Base-by-base conservation (phyloP, 2,888 invertebrate species). In the Pyrrhia umbra region DNA sequence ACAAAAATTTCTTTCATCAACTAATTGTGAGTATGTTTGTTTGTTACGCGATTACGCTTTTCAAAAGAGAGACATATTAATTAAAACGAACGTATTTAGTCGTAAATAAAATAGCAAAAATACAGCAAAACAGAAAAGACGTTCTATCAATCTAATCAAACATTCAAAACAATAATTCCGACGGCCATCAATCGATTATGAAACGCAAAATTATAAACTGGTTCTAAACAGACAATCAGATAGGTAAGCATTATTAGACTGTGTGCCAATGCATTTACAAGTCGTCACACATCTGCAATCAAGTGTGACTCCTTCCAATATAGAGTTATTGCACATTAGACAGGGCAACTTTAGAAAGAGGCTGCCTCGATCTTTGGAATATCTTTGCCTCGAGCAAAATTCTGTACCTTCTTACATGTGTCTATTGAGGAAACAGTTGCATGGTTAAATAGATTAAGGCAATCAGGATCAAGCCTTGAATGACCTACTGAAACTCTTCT, bases 281-380 rank as follows among this genome's bases (percentile, higher is more conserved):
- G 80, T 71, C 82, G 88, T 87, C 87, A 88, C 81, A 87, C 54
- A 83, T 87, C 82, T 82, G 79, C 87, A 84, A 66, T 80, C 79
- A 71, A 50, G 86, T 87, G 87, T 84, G 78, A 84, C 88, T 85
- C 80, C 80, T 82, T 71, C 78, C 73, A 82, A 4, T 65, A 23
- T 43, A 39, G 51, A 15, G 34, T 15, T 8, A 21, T 9, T 71
- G 5, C 39, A 65, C 56, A 57, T 49, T 56, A 13, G 6, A 25
- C 1, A 13, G 1, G 46, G 13, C 21, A 23, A 10, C 30, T 16
- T 15, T 23, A 4, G 5, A 39, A 27, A 0, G 6, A 42, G 18
- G 10, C 8, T 37, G 46, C 15, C 6, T 51, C 46, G 13, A 9
- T 43, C n/a, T 56, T 23, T 43, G 0, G 13, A 62, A 70, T 49